A percentile compares a stretch with the other conserved stretches of the same genome.
These are phyloP conservation scores for Pionites leucogaster DNA, from an alignment of 2,113 vertebrate species.

Conservation along the genomic window DNA sequence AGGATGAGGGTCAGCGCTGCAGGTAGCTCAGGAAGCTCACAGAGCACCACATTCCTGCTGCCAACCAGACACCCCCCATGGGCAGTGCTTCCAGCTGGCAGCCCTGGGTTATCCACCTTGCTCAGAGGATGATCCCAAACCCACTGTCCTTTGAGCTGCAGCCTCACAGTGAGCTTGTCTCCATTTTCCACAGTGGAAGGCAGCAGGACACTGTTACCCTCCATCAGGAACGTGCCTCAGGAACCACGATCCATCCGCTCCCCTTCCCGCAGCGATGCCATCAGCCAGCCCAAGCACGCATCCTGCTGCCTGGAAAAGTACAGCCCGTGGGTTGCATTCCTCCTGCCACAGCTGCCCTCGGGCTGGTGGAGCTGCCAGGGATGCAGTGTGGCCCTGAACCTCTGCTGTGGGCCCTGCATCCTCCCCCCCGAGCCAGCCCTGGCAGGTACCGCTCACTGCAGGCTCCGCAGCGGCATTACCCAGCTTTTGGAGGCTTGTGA, in stretches of 20 bases:
- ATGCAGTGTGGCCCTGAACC: rapidly evolving
- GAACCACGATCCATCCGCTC: rapidly evolving
- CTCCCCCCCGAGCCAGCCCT: not conserved
- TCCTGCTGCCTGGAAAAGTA: not conserved
- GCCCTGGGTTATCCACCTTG: not conserved
- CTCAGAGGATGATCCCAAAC: not conserved
- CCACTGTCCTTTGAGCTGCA: not conserved
- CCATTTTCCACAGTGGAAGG: not conserved
- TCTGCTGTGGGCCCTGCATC: not conserved
- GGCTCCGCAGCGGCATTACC: not conserved
- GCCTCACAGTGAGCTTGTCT: not conserved
- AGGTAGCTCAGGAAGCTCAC: not conserved
- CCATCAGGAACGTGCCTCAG: rapidly evolving
- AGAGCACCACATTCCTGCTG: not conserved
- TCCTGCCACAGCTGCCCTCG: not conserved
- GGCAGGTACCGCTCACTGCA: rapidly evolving
- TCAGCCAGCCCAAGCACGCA: not conserved
- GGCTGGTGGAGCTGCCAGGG: not conserved
- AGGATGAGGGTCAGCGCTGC: not conserved
- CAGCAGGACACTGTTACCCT: not conserved
- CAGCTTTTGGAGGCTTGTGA: not conserved
- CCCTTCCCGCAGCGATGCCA: rapidly evolving
- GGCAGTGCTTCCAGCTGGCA: not conserved
- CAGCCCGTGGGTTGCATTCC: not conserved
- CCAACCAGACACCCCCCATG: rapidly evolving